Base-by-base conservation (phyloP, 30 jellyfish, hydroid and myxozoan genomes). In the Aurelia aurita complex sp. Pacific region DNA sequence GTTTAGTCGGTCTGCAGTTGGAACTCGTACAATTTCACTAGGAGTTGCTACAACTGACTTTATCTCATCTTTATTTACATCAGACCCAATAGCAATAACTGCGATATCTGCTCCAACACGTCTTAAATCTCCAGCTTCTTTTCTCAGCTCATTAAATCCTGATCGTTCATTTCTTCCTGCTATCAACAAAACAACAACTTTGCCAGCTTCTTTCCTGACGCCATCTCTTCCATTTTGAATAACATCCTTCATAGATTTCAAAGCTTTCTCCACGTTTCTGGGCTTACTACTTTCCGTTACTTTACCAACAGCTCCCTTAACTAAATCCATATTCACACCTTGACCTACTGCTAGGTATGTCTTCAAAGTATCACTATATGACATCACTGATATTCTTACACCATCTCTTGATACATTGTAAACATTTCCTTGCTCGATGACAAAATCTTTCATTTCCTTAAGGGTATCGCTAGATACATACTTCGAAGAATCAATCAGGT, bases 101-200 rank as follows among this genome's bases (percentile, higher is more conserved):
- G 43, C 87, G 18, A 77, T 32, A 33, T 64, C 46, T 33, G 76
- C 85, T 32, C 59, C 29, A 42, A 63, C n/a, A 9, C 46, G 70
- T 50, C 83, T 15, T 12, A 73, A 40, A 38, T 73, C 83, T 40
- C 51, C 70, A 13, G 86, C 85, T 34, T 74, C 88, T 71, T 64
- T 74, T 18, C 23, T 59, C 67, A 85, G 83, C 52, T 77, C 90
- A 43, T 50, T 54, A 29, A 60, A 42, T 1, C 81, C 81, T 36
- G 79, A 2, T 14, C 66, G 77, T 32, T 17, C 54, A 62, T 70
- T 75, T 73, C 68, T 62, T 23, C 97, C 97, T 3, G 97, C 67
- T 38, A 71, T 46, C 33, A 89, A 50, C 13, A 89, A 29, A 69
- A 89, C 82, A 5, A 89, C 54, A 29, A 75, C 94, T 53, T 75